Conservation (phyloP, 2,113 vertebrate genomes). For the Herpailurus yagouaroundi region DNA sequence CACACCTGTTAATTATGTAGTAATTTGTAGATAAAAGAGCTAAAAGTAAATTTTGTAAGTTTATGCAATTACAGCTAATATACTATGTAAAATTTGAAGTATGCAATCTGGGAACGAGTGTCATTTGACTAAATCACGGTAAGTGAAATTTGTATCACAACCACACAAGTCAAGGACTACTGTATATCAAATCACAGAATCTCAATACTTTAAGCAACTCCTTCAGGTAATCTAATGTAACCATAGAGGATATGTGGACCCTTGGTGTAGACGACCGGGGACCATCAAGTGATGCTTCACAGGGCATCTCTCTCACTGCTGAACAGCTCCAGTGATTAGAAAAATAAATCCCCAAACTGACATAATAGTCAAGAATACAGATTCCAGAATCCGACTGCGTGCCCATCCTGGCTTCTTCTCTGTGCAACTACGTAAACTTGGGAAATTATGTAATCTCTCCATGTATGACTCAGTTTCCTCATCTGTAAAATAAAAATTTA, state of each 20-base stretch:
- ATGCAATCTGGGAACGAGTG: not conserved
- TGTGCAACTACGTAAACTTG: not conserved
- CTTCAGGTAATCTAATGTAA: not conserved
- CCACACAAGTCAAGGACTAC: not conserved
- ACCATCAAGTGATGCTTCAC: not conserved
- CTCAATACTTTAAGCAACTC: not conserved
- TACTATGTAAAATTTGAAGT: not conserved
- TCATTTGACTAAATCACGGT: not conserved
- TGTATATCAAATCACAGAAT: not conserved
- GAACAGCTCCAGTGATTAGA: not conserved
- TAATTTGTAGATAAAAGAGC: not conserved
- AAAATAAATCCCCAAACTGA: not conserved
- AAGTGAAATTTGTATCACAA: not conserved
- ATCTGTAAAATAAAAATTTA: not conserved
- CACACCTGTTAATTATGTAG: not conserved
- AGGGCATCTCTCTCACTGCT: not conserved
- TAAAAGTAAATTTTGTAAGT: not conserved
- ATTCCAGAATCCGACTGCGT: not conserved
- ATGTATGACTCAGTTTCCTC: not conserved
- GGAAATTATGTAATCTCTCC: not conserved
- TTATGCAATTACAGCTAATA: not conserved
- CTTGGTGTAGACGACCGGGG: not conserved
- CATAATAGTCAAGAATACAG: not conserved
- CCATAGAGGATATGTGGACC: not conserved
- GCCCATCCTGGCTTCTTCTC: not conserved